Evolutionary conservation across 1,140 invertebrate genomes (phyloP).

Genomic region (Whitmania pigra): DNA sequence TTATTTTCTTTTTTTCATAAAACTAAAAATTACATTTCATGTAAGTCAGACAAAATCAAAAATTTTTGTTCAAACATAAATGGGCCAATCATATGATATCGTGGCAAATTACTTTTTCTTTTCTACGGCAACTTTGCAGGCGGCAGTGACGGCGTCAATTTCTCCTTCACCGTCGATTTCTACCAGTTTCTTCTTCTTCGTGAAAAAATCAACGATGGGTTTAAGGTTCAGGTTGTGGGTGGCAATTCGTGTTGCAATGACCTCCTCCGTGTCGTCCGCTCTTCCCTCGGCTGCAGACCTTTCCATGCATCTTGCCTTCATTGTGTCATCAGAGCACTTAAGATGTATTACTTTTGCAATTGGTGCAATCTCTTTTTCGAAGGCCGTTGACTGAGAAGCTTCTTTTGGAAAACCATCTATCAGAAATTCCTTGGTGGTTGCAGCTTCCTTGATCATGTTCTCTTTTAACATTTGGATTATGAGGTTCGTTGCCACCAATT

Average conservation of each 20-base stretch:
- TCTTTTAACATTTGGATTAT: neutral
- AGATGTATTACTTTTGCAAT: neutral
- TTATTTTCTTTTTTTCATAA: too few relatives aligned
- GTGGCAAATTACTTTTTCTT: too few relatives aligned
- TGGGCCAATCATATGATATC: too few relatives aligned
- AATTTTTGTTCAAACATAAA: too few relatives aligned
- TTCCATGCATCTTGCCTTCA: conserved; percentile 3
- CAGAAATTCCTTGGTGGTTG: neutral
- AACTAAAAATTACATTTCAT: too few relatives aligned
- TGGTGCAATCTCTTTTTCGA: neutral
- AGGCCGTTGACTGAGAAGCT: neutral
- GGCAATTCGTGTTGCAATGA: neutral
- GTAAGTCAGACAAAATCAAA: too few relatives aligned
- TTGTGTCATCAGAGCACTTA: neutral
- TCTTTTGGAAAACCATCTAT: conserved; percentile 4
- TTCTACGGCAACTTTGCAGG: too few relatives aligned
- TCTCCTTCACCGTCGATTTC: neutral
- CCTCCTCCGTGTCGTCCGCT: neutral
- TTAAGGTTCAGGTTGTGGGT: neutral
- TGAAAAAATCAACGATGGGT: neutral
- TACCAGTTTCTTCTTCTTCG: neutral
- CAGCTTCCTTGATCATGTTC: neutral
- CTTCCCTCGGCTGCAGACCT: neutral
- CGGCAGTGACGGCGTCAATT: neutral
- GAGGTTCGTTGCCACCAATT: neutral